Evolutionary conservation across 2,113 vertebrate species (phyloP).

Genomic region (Lagopus muta): DNA sequence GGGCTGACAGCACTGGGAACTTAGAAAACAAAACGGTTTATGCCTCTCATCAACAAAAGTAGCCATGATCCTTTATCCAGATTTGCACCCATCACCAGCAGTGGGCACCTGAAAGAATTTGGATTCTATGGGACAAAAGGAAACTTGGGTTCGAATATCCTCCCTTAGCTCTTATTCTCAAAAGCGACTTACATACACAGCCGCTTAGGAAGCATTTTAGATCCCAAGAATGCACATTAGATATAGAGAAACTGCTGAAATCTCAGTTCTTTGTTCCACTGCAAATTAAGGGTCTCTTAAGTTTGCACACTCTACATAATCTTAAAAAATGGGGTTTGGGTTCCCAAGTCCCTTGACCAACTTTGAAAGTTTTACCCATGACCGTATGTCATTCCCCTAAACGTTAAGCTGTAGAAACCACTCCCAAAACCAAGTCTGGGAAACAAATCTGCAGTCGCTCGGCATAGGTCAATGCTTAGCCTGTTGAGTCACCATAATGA

Average conservation of each 20-base stretch:
- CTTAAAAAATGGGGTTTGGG: conserved; percentile 1
- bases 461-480: conserved; percentile 31
- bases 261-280: background rate
- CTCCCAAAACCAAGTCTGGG: conserved; percentile 68
- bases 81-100: background rate
- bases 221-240: background rate
- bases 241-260: conserved; percentile 38
- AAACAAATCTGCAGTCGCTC: conserved; percentile 50
- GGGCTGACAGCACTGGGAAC: fast-evolving
- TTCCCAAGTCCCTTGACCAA: background rate
- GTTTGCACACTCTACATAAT: background rate
- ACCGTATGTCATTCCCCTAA: conserved; percentile 23
- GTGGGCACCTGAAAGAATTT: background rate
- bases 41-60: background rate
- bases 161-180: background rate
- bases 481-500: conserved; percentile 53
- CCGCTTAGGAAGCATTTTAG: background rate
- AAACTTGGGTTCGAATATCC: background rate
- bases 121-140: background rate
- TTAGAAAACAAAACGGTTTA: background rate
- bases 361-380: conserved; percentile 38
- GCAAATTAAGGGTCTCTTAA: conserved; percentile 23
- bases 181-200: background rate
- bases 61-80: background rate
- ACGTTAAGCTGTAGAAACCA: conserved; percentile 53